phyloP scores from a whole-genome alignment of 1,140 invertebrate genomes.

The Calephelis virginiensis region DNA sequence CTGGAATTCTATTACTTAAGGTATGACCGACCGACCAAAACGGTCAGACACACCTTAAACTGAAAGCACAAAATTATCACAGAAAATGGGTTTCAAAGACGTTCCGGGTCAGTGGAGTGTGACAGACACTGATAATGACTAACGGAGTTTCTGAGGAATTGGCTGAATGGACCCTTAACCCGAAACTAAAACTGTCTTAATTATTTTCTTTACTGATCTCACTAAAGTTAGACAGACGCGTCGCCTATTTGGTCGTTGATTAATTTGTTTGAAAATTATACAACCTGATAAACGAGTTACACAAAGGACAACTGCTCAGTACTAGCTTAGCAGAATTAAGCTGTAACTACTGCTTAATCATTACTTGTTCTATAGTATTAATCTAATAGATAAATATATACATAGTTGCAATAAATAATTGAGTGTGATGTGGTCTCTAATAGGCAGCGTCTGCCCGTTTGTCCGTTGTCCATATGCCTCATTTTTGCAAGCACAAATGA shows the following conservation, averaged over 20 bases:
- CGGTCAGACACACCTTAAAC: slow-evolving; percentile 4
- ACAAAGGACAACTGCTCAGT: no score
- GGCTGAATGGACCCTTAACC: background rate
- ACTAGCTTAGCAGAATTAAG: no score
- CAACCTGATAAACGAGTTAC: background rate
- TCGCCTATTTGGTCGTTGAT: background rate
- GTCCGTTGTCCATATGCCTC: no score
- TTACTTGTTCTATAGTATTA: no score
- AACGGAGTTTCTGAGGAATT: slow-evolving; percentile 11
- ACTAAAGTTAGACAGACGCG: background rate
- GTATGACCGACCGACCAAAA: background rate
- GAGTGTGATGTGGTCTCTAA: no score
- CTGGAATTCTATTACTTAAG: no score
- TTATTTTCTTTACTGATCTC: slow-evolving; percentile 1
- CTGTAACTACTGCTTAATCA: no score
- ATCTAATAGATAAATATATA: no score
- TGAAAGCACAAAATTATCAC: background rate
- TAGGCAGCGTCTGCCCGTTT: no score
- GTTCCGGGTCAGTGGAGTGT: slow-evolving; percentile 7
- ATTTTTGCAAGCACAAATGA: no score
- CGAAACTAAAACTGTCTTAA: slow-evolving; percentile 7
- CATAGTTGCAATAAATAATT: no score
- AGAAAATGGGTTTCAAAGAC: slow-evolving; percentile 10
- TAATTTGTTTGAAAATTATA: background rate
- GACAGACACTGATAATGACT: slow-evolving; percentile 13